Base-by-base conservation (phyloP, 2,113 vertebrate species). In the Aphelocoma coerulescens region DNA sequence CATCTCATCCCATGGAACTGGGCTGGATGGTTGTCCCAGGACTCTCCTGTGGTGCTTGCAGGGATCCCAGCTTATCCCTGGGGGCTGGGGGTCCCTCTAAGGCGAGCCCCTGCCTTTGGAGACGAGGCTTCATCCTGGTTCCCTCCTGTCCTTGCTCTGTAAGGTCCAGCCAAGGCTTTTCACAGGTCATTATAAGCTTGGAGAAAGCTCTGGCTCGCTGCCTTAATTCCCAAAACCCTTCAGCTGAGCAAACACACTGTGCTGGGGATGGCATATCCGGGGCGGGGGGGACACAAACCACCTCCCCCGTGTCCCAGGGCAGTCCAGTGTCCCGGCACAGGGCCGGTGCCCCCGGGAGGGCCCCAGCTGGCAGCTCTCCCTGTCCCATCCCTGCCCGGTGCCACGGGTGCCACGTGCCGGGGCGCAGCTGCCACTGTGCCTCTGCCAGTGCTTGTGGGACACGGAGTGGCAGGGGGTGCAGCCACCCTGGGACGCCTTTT, bases 1-100 rank as follows among this genome's bases (percentile, higher is more conserved):
- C 35, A 1, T 14, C 27, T 43, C 48, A 0, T 20, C 43, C 72
- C 0, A 0, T 0, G 3, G 28, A 0, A 1, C 28, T 2, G 41
- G 72, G 62, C 51, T 16, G 54, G 39, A 0, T 18, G 1, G 0
- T 2, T 4, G 3, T 10, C 20, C 23, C 16, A 2, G 32, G 26
- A 27, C 30, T 10, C 3, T 14, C 7, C 46, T 6, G 43, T 3
- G 27, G 88, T 24, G 51, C 33, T 22, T 13, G 35, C 12, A 3
- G 2, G 6, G 55, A 3, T 32, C 52, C 12, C 85, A 43, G 75
- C 39, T 19, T 30, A 12, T 11, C n/a, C 37, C 7, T 28, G 35
- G 1, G 28, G 59, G 58, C 9, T 30, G 20, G 41, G 80, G 33
- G 32, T 72, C 43, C 8, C 48, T 3, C 10, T 1, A 8, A 20